Base-by-base conservation (phyloP, 2,888 invertebrate species). In the Drosophila mayaguana region DNA sequence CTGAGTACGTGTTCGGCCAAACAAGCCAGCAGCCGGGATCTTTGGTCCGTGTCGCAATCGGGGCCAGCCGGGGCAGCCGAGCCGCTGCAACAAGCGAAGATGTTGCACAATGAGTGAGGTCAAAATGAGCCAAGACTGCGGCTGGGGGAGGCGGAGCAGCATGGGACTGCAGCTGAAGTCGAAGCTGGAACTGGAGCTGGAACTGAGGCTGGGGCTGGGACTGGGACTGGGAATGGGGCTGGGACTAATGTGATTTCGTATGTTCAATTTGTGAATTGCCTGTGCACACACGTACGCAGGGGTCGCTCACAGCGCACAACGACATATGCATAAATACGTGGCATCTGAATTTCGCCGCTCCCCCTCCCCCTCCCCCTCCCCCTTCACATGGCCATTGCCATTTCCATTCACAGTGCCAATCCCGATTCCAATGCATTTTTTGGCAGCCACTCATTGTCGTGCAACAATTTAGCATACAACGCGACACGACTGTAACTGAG, bases 261-360 rank as follows among this genome's bases (percentile, higher is more conserved):
- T 77, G 84, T 89, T 84, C 84, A 88, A 84, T 84, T 84, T 84
- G 84, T 89, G 89, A 89, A 84, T 87, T 88, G 89, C 71, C 66
- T 76, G 54, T 55, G 69, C 70, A 77, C 69, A 70, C 63, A 66
- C 45, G 64, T 43, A 43, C 61, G 64, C n/a, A 40, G 22, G 18
- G 28, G 22, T 45, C 43, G 54, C 38, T 48, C 32, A 48, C 63
- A 68, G 63, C 50, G 54, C 57, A 64, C 43, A 56, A 51, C 60
- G 72, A 70, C 84, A 87, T 88, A 88, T 89, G 89, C 84, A 88
- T 83, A 86, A 86, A 73, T 88, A 84, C 81, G 83, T 86, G 89
- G 86, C 89, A 87, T 75, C 73, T 89, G 88, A 84, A 75, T 72
- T 72, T 77, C 70, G 66, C 43, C 43, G 12, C 5, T 14, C 11